Evolutionary conservation across 2,113 vertebrate genomes (phyloP).

Genomic region (Archocentrus centrarchus): DNA sequence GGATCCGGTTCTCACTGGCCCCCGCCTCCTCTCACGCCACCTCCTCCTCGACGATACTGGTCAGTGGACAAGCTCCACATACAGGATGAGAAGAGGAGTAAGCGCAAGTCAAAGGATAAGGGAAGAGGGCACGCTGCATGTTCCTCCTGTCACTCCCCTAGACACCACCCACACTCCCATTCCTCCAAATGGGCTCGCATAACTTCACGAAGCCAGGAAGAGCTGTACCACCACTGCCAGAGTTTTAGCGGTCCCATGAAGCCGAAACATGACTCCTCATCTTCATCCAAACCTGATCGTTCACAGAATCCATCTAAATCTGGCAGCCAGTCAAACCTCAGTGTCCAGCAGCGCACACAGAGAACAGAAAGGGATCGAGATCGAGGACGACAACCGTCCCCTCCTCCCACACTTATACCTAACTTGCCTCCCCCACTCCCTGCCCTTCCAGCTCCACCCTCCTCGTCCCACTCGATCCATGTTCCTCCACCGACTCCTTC

Average conservation of each 20-base stretch:
- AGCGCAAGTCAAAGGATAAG: constrained; percentile 77
- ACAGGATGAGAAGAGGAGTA: constrained; percentile 86
- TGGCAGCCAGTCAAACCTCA: constrained; percentile 90
- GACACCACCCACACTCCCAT: constrained; percentile 60
- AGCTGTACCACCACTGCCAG: constrained; percentile 84
- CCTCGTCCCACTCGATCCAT: constrained; percentile 77
- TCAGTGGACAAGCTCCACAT: constrained; percentile 91
- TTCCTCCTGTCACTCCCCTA: constrained; percentile 79
- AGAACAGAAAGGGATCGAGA: constrained; percentile 74
- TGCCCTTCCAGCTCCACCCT: constrained; percentile 78
- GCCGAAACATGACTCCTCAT: constrained; percentile 78
- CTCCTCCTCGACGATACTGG: constrained; percentile 89
- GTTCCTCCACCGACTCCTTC: constrained; percentile 76
- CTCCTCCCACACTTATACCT: constrained; percentile 68
- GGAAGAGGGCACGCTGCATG: constrained; percentile 76
- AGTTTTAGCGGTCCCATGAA: constrained; percentile 77
- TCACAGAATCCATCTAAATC: constrained; percentile 83
- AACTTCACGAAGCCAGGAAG: constrained; percentile 84
- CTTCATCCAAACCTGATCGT: constrained; percentile 78
- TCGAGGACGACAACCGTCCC: constrained; percentile 71
- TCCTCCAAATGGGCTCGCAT: constrained; percentile 72
- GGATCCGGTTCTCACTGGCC: constrained; percentile 76
- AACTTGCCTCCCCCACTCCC: constrained; percentile 74
- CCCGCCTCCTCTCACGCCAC: constrained; percentile 78
- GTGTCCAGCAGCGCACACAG: constrained; percentile 79